Percentiles rank a stretch among this genome's conserved stretches.
Evolutionary conservation across 2,797 vertebrate genomes (phyloP).

Genomic region (Phoebastria nigripes): DNA sequence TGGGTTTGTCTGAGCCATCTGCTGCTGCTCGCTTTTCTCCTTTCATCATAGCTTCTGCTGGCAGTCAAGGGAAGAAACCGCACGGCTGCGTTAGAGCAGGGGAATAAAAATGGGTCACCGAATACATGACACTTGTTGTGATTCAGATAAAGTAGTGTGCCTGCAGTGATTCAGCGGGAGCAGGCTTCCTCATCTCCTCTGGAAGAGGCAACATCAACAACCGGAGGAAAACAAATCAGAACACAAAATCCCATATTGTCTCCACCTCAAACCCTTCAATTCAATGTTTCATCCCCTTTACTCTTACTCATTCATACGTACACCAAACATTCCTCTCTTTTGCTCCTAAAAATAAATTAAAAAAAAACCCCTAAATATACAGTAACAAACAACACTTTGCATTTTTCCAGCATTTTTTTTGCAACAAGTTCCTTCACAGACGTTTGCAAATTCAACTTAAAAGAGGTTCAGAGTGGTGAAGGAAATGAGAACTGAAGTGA

Average conservation of each 20-base stretch:
- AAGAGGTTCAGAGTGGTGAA: not conserved
- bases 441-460: not conserved
- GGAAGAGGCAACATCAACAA: not conserved
- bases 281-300: not conserved
- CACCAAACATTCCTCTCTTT: not conserved
- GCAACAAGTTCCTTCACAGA: not conserved
- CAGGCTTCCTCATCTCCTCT: not conserved
- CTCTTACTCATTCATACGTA: rapidly evolving
- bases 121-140: rapidly evolving
- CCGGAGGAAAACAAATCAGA: not conserved
- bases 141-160: not conserved
- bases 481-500: not conserved
- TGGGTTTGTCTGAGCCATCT: rapidly evolving
- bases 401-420: not conserved
- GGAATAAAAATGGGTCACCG: not conserved
- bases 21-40: not conserved
- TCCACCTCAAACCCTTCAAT: not conserved
- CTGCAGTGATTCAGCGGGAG: not conserved
- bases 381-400: not conserved
- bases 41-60: not conserved
- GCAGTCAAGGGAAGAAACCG: not conserved
- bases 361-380: not conserved
- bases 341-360: not conserved
- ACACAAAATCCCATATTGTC: not conserved
- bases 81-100: not conserved